These are phyloP conservation scores for Oreochromis niloticus DNA, from an alignment of 2,113 vertebrate genomes.

Conservation along the genomic window DNA sequence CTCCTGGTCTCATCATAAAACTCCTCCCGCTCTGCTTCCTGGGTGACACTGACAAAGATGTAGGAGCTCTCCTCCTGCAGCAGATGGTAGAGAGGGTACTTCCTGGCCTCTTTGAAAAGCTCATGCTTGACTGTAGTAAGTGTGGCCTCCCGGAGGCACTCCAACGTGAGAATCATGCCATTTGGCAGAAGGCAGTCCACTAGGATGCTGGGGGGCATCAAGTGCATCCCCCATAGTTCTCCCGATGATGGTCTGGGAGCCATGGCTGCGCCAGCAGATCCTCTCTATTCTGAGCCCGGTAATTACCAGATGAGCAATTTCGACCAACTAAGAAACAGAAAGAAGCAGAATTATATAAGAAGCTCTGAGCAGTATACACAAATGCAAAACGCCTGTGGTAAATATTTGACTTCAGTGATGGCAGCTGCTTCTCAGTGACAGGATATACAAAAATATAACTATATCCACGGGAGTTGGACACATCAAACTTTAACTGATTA, in stretches of 20 bases:
- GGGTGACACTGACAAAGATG: constrained; percentile 98
- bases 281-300: constrained; percentile 30
- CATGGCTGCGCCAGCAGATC: constrained; percentile 73
- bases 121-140: constrained; percentile 95
- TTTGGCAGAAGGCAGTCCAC: constrained; percentile 97
- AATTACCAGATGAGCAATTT: constrained; percentile 42
- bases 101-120: constrained; percentile 95
- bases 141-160: constrained; percentile 97
- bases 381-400: neutral
- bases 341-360: constrained; percentile 15
- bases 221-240: constrained; percentile 98
- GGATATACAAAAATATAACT: neutral
- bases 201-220: constrained; percentile 96
- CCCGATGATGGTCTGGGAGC: constrained; percentile 95
- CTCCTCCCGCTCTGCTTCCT: constrained; percentile 96
- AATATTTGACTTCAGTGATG: neutral
- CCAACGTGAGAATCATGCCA: constrained; percentile 96
- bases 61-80: constrained; percentile 98
- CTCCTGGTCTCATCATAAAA: constrained; percentile 97
- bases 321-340: constrained; percentile 41
- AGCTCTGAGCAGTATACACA: neutral
- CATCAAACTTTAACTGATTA: neutral
- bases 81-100: constrained; percentile 92
- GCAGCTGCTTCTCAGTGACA: neutral
- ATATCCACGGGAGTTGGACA: neutral